A percentile compares a stretch with the other conserved stretches of the same genome.
phyloP scores from a whole-genome alignment of 2,113 vertebrate species.

The Daboia siamensis region DNA sequence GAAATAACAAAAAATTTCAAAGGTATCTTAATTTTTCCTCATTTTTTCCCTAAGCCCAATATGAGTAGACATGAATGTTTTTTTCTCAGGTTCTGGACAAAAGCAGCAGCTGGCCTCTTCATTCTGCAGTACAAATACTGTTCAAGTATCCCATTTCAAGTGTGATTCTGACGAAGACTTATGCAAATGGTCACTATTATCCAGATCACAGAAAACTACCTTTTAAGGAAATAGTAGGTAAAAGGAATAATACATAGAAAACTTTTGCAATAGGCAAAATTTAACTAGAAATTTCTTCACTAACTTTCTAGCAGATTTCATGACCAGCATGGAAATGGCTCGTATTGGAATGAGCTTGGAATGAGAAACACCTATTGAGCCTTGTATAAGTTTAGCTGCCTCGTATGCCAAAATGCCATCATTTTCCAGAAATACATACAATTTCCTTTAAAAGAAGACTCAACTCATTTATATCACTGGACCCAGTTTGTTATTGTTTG shows the following conservation, averaged over 20 bases:
- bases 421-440: constrained; percentile 56
- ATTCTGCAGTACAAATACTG: constrained; percentile 17
- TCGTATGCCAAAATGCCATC: constrained; percentile 42
- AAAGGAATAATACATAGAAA: constrained; percentile 37
- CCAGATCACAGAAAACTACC: constrained; percentile 30
- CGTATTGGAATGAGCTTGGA: constrained; percentile 21
- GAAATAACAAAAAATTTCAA: background rate
- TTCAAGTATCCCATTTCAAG: constrained; percentile 1
- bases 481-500: constrained; percentile 26
- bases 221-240: background rate
- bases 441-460: constrained; percentile 50
- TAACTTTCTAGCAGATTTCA: constrained; percentile 44
- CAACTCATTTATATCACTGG: constrained; percentile 33
- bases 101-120: background rate
- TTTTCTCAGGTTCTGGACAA: background rate
- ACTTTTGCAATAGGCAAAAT: constrained; percentile 34
- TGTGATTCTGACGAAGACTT: background rate
- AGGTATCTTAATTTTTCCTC: background rate
- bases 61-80: background rate
- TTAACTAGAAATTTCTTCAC: constrained; percentile 35
- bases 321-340: constrained; percentile 57
- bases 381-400: constrained; percentile 44
- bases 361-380: constrained; percentile 32
- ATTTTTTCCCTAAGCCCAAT: background rate
- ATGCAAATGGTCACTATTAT: constrained; percentile 40